Evolutionary conservation across 2,888 invertebrate species (phyloP).

Genomic region (Machimus rusticus): DNA sequence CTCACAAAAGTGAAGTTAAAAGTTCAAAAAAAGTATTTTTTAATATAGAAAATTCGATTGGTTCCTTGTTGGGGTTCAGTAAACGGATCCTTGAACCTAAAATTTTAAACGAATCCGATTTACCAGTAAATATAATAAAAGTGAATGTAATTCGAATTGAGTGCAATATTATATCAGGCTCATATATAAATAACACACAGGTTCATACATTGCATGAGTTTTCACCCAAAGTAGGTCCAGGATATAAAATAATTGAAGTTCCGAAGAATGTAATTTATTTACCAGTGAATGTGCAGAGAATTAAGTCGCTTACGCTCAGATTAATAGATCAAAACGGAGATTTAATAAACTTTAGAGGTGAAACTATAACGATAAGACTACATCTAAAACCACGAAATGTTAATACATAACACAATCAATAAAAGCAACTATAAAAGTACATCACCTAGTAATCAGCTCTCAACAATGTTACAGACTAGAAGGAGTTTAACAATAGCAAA

Average conservation of each 20-base stretch:
- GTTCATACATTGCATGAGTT: conserved; percentile 54
- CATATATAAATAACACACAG: no score
- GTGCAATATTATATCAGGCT: no score
- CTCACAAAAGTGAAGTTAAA: background rate
- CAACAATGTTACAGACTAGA: background rate
- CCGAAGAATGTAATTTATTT: conserved; percentile 55
- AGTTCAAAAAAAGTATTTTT: background rate
- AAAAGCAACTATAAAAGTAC: background rate
- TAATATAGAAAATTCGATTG: background rate
- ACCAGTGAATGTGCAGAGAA: conserved; percentile 51
- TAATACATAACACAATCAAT: background rate
- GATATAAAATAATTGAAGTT: conserved; percentile 56
- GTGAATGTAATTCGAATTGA: no score
- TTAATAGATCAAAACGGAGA: conserved; percentile 54
- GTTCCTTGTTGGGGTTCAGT: background rate
- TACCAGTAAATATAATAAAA: no score
- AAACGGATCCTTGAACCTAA: background rate
- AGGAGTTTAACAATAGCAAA: conserved; percentile 12
- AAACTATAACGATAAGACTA: conserved; percentile 52
- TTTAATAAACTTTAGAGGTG: conserved; percentile 54
- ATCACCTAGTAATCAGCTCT: background rate
- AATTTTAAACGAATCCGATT: no score
- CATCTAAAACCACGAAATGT: conserved; percentile 46
- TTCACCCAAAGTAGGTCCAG: conserved; percentile 53
- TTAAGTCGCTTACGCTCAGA: conserved; percentile 52